Evolutionary conservation across 2,113 vertebrate genomes (phyloP).

Genomic region (Emydocephalus ijimae): DNA sequence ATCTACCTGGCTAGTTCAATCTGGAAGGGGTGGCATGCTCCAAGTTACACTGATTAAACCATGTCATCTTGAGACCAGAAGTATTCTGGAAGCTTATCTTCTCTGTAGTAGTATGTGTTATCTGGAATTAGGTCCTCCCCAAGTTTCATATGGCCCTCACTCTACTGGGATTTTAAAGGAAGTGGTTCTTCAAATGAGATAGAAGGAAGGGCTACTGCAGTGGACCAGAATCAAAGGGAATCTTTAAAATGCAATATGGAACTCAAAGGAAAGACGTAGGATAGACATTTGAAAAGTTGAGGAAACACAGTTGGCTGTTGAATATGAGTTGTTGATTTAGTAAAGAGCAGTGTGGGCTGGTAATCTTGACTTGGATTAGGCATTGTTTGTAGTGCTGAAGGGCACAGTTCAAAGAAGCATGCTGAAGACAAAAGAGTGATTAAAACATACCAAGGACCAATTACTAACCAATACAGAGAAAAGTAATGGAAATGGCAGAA

Average conservation of each 20-base stretch:
- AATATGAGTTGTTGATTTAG: background rate
- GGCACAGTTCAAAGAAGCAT: background rate
- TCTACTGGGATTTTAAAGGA: background rate
- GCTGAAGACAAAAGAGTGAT: background rate
- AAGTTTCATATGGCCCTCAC: background rate
- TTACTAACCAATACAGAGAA: background rate
- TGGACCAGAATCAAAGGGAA: background rate
- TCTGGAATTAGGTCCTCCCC: background rate
- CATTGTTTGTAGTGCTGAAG: background rate
- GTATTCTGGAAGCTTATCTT: background rate
- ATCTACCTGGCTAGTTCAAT: background rate
- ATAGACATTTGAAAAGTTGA: background rate
- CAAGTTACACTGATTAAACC: background rate
- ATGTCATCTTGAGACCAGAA: background rate
- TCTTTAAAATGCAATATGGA: background rate
- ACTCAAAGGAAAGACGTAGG: background rate
- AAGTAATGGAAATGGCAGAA: background rate
- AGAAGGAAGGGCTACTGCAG: background rate
- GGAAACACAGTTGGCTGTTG: background rate
- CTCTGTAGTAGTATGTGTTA: background rate
- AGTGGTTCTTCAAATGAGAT: background rate
- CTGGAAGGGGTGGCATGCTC: background rate
- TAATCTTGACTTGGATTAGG: background rate
- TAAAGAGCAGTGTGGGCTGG: background rate
- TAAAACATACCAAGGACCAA: background rate